Conservation (phyloP, 2,888 invertebrate genomes). For the Serrognathus titanus region DNA sequence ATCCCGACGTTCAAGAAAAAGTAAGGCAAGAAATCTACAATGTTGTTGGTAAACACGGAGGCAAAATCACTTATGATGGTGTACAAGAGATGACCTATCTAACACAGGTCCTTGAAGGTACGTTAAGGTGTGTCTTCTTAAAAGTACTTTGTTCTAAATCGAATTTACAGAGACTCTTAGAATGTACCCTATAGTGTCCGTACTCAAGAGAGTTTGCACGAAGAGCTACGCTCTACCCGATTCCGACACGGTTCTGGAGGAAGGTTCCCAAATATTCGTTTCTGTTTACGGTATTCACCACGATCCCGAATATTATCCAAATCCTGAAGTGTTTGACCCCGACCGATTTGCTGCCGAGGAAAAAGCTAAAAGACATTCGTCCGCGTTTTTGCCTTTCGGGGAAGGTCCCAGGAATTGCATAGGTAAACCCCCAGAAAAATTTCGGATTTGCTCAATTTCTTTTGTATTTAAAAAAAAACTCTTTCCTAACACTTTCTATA, state of each 20-base stretch:
- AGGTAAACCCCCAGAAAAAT: slow-evolving; percentile 1
- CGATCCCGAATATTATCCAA: slow-evolving; percentile 12
- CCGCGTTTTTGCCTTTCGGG: slow-evolving; percentile 11
- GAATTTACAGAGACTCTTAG: slow-evolving; percentile 9
- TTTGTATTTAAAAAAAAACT: no score
- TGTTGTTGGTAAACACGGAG: slow-evolving; percentile 36
- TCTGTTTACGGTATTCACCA: slow-evolving; percentile 6
- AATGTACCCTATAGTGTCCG: slow-evolving; percentile 7
- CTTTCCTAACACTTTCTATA: no score
- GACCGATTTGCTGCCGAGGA: slow-evolving; percentile 11
- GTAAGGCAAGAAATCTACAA: slow-evolving; percentile 43
- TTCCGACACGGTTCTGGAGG: not conserved
- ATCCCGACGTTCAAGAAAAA: slow-evolving; percentile 46
- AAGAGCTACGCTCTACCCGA: slow-evolving; percentile 8
- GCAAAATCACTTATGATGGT: slow-evolving; percentile 44
- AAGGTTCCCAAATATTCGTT: slow-evolving; percentile 6
- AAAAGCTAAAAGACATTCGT: slow-evolving; percentile 4
- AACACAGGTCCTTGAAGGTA: slow-evolving; percentile 46
- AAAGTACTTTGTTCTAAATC: no score
- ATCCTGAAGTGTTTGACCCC: slow-evolving; percentile 13
- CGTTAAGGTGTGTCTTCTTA: not conserved
- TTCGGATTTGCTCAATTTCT: not conserved
- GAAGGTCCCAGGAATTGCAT: slow-evolving; percentile 16
- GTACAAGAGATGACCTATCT: slow-evolving; percentile 49
- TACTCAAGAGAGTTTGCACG: slow-evolving; percentile 3